Evolutionary conservation across 2,113 vertebrate species (phyloP).

Genomic region (Saccopteryx leptura): DNA sequence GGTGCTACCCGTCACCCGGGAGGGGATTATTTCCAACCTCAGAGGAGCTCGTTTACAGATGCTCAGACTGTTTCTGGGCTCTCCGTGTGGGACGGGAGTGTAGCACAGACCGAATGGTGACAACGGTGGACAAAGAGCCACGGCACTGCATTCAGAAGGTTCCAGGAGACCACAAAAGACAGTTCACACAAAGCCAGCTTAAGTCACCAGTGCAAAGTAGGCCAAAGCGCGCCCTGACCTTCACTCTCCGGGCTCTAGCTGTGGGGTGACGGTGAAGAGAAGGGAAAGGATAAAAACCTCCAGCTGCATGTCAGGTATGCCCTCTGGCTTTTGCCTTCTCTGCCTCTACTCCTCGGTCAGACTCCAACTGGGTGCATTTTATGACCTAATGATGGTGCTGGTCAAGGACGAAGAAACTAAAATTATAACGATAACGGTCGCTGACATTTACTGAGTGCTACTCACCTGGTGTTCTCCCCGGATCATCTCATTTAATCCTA

Average conservation of each 20-base stretch:
- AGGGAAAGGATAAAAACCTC: neutral
- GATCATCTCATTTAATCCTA: neutral
- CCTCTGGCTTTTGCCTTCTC: neutral
- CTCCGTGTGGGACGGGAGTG: neutral
- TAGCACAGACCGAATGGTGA: neutral
- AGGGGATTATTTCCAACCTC: neutral
- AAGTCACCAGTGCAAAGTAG: neutral
- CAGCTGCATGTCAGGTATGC: neutral
- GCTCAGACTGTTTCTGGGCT: neutral
- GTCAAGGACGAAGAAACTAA: neutral
- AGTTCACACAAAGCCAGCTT: neutral
- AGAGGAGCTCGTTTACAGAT: neutral
- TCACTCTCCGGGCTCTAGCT: neutral
- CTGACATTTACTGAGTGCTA: neutral
- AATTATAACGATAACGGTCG: neutral
- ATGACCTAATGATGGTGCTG: neutral
- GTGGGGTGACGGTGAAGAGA: neutral
- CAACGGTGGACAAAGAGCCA: neutral
- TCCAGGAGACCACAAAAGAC: neutral
- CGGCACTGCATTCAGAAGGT: fast-evolving
- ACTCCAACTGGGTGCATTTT: neutral
- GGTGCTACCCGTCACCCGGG: fast-evolving
- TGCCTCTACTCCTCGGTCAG: neutral
- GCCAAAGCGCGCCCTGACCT: neutral
- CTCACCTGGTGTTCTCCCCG: neutral